Evolutionary conservation across 2,797 vertebrate genomes (phyloP), one percentile per base, ranked within the genome.

Genomic region (Sebastes wilsoni): DNA sequence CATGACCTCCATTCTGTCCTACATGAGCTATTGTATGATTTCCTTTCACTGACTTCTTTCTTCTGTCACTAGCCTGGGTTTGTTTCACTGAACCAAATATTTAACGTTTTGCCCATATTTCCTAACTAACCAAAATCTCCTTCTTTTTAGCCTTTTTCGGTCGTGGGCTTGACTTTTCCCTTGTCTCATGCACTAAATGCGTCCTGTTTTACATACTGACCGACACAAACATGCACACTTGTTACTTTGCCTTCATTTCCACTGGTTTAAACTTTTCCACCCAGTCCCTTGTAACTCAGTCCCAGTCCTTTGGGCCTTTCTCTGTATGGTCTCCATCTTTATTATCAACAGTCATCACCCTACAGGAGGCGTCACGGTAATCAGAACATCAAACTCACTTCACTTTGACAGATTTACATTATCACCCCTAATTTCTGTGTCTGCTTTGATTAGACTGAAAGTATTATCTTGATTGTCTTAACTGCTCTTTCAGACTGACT

Each of bases 391-490:
- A 59, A 30, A 80, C 60, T 64, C 14, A 69, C 59, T 38, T 69
- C 25, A n/a, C 66, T 60, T 75, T 62, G 42, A 38, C 28, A 49
- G 28, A 42, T 76, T 76, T 66, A 76, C 8, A 10, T 74, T 62
- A 79, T 52, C 32, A 75, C 25, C 59, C 38, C 13, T 42, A 42
- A 42, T 67, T 77, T n/a, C 4, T 75, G 42, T 46, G 46, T 52
- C 32, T 72, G 14, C 27, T 62, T 68, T 69, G 16, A 68, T 66
- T 65, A 77, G 64, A 73, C 27, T 66, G 3, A 76, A 36, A 66
- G 77, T 68, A 62, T 72, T 70, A 79, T 49, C 73, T 69, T 70
- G 28, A 81, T 83, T 78, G n/a, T 67, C 67, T 66, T 70, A 28
- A 55, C 46, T 74, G 28, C 49, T 79, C 3, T 67, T 52, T 42